Percentiles rank a stretch among this genome's conserved stretches.
phyloP scores from a whole-genome alignment of 2,113 vertebrate genomes.

The Saguinus midas region DNA sequence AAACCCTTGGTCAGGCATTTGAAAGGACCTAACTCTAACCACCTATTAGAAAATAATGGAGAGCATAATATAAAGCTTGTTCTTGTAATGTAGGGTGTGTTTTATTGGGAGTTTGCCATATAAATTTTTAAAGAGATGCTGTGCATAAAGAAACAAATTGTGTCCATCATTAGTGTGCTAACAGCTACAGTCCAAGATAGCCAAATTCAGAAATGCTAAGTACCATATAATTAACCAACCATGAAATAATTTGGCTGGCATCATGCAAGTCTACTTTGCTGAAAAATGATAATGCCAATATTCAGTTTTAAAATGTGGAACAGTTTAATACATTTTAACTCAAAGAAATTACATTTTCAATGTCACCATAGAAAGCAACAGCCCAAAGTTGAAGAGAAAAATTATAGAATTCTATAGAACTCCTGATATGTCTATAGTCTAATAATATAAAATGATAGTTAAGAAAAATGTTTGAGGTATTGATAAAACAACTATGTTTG shows the following conservation, averaged over 20 bases:
- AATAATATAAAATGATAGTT: background rate
- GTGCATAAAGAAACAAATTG: slow-evolving; percentile 77
- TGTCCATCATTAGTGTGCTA: slow-evolving; percentile 78
- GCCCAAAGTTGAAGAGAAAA: background rate
- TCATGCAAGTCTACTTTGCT: slow-evolving; percentile 74
- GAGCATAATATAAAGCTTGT: background rate
- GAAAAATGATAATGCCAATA: slow-evolving; percentile 70
- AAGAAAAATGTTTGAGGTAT: background rate
- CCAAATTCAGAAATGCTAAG: slow-evolving; percentile 78
- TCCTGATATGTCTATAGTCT: background rate
- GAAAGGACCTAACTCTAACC: background rate
- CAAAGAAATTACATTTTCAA: slow-evolving; percentile 47
- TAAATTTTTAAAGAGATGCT: slow-evolving; percentile 55
- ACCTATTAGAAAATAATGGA: background rate
- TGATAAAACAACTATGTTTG: background rate
- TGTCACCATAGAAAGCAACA: slow-evolving; percentile 13
- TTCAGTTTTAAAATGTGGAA: slow-evolving; percentile 65
- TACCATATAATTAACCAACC: slow-evolving; percentile 79
- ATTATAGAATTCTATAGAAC: background rate
- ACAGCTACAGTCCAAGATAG: slow-evolving; percentile 77
- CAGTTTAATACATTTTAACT: slow-evolving; percentile 73
- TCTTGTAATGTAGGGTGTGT: background rate
- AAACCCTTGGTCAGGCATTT: background rate
- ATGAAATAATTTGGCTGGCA: slow-evolving; percentile 82
- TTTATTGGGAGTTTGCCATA: slow-evolving; percentile 41